phyloP scores from a whole-genome alignment of 1,140 invertebrate genomes.

The Oreohelix idahoensis region DNA sequence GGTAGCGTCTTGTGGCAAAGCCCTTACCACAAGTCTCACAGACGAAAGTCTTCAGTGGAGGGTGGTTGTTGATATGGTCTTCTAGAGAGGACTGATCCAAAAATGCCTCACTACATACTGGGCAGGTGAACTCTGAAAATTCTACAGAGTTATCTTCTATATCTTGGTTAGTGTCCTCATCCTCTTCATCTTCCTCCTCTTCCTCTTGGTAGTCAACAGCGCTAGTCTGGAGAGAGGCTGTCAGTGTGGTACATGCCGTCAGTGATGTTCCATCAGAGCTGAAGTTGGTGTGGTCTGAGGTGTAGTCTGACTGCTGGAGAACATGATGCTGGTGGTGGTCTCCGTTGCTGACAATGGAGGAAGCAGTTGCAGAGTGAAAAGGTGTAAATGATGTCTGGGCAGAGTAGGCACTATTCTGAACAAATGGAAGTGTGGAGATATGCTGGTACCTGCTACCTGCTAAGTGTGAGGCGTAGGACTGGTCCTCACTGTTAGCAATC shows the following conservation, averaged over 20 bases:
- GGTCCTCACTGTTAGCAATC: neutral
- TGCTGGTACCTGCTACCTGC: neutral
- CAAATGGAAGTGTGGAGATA: constrained; percentile 29
- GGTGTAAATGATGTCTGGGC: neutral
- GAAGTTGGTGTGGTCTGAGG: neutral
- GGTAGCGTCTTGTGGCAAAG: constrained; percentile 31
- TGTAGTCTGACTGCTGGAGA: neutral
- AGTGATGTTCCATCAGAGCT: neutral
- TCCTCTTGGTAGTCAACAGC: neutral
- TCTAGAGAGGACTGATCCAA: constrained; percentile 10
- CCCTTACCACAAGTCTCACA: constrained; percentile 31
- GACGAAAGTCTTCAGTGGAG: constrained; percentile 15
- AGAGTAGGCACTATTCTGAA: constrained; percentile 22
- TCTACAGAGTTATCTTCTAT: neutral
- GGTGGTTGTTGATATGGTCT: constrained; percentile 13
- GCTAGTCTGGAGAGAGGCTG: neutral
- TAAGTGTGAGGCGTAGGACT: neutral
- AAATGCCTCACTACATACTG: neutral
- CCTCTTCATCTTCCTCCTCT: neutral
- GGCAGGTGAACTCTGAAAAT: constrained; percentile 8
- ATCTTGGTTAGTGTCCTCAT: neutral
- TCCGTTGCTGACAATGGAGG: neutral
- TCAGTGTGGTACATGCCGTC: neutral
- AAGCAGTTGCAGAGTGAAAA: neutral
- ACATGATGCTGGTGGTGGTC: neutral